These are phyloP conservation scores for Periplaneta americana DNA, from an alignment of 1,140 invertebrate genomes.

Conservation along the genomic window DNA sequence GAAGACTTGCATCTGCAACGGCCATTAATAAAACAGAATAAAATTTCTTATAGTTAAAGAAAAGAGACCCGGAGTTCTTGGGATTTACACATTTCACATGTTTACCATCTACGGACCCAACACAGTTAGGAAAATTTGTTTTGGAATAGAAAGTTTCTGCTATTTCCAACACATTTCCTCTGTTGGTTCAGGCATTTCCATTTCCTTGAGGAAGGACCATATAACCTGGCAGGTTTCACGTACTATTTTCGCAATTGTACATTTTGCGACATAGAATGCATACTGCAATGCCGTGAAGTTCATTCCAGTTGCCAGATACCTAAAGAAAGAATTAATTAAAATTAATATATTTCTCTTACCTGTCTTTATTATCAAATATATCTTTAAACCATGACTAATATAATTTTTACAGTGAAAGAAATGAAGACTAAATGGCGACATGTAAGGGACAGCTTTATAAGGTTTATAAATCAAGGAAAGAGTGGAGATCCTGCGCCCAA, in stretches of 20 bases:
- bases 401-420: background rate
- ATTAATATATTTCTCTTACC: background rate
- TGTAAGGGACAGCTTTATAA: background rate
- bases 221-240: conserved; percentile 1
- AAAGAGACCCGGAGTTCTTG: conserved; percentile 29
- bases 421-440: conserved; percentile 1
- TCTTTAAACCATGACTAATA: background rate
- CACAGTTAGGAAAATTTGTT: conserved; percentile 9
- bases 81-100: conserved; percentile 26
- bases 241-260: background rate
- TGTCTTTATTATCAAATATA: background rate
- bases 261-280: background rate
- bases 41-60: conserved; percentile 31
- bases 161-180: conserved; percentile 5
- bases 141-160: background rate
- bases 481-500: background rate
- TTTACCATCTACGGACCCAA: conserved; percentile 31
- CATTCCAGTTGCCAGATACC: background rate
- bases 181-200: conserved; percentile 17
- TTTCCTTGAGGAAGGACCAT: background rate
- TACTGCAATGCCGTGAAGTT: background rate
- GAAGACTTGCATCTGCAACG: conserved; percentile 32
- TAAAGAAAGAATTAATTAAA: background rate
- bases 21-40: conserved; percentile 37
- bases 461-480: background rate